Evolutionary conservation across 2,113 vertebrate genomes (phyloP), one percentile per base, ranked within the genome.

Genomic region (Callocephalon fimbriatum): DNA sequence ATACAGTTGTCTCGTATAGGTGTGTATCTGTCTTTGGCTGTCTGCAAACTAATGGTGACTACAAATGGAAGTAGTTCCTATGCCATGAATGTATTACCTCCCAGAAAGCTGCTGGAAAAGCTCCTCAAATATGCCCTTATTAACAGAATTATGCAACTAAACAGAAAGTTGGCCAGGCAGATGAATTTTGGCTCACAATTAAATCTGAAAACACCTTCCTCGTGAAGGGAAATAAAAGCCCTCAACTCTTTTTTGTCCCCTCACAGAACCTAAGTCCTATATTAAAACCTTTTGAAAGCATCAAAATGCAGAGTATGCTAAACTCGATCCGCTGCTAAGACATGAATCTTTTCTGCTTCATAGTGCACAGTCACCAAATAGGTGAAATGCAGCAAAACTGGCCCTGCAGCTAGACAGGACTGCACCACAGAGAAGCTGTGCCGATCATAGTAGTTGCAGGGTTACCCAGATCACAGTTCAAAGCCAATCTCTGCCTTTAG

Each of bases 381-480:
- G 56, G 56, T 45, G 47, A 85, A 88, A 79, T 23, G n/a, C 51
- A 45, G 50, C 29, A 35, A 68, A 78, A 16, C 14, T 26, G 42
- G 58, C 44, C 47, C 44, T 47, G 67, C 72, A 51, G 63, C 35
- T 25, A 5, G 31, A 32, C 29, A 73, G 53, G 29, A 56, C 11
- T 9, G 45, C 20, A 19, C 66, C 35, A 40, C 2, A 8, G 61
- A 75, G 56, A 59, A 75, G 38, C 25, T 85, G 42, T 4, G 15
- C 29, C 9, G 42, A 53, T 51, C 54, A 53, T 0, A 3, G 45
- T 5, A 65, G n/a, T 11, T 4, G 1, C 2, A 1, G 38, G 47
- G 20, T 51, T 82, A n/a, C 51, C 50, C 12, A 93, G 27, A 45
- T n/a, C 56, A 12, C 73, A 62, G 27, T n/a, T 71, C 38, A 18